These are phyloP conservation scores for Nephrocerus scutellatus DNA, from an alignment of 2,888 invertebrate species.

Conservation along the genomic window DNA sequence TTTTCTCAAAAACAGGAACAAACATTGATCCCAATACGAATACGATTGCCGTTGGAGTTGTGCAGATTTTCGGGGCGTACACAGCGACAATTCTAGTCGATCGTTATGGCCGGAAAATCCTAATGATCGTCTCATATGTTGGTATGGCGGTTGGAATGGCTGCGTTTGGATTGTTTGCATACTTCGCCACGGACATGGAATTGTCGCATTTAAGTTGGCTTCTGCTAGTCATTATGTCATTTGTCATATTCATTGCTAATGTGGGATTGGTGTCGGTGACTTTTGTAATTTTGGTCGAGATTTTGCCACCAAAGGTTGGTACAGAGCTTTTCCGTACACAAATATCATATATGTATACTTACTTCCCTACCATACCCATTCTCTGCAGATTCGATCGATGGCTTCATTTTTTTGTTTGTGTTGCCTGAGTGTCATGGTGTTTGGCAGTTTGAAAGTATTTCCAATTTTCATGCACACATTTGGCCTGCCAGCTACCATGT, in stretches of 20 bases:
- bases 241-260: slow-evolving; percentile 35
- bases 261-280: slow-evolving; percentile 38
- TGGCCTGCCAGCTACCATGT: slow-evolving; percentile 38
- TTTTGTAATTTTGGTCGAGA: slow-evolving; percentile 39
- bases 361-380: slow-evolving; percentile 1
- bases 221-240: slow-evolving; percentile 36
- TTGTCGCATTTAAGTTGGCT: slow-evolving; percentile 32
- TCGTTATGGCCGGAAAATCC: slow-evolving; percentile 35
- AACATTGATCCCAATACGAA: slow-evolving; percentile 36
- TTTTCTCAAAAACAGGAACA: slow-evolving; percentile 36
- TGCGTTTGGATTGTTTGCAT: slow-evolving; percentile 34
- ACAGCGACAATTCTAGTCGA: slow-evolving; percentile 37
- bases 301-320: slow-evolving; percentile 40
- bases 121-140: slow-evolving; percentile 35
- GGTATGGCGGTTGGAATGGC: slow-evolving; percentile 33
- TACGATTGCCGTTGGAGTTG: slow-evolving; percentile 38
- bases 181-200: slow-evolving; percentile 21
- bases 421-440: slow-evolving; percentile 31
- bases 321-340: not conserved
- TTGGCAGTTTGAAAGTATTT: slow-evolving; percentile 36
- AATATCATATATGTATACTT: not conserved
- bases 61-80: slow-evolving; percentile 39
- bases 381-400: slow-evolving; percentile 36
- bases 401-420: slow-evolving; percentile 32
- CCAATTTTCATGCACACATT: slow-evolving; percentile 31